Percentiles rank a stretch among this genome's conserved stretches.
Evolutionary conservation across 2,888 invertebrate genomes (phyloP).

Genomic region (Amblyjoppa fuscipennis): DNA sequence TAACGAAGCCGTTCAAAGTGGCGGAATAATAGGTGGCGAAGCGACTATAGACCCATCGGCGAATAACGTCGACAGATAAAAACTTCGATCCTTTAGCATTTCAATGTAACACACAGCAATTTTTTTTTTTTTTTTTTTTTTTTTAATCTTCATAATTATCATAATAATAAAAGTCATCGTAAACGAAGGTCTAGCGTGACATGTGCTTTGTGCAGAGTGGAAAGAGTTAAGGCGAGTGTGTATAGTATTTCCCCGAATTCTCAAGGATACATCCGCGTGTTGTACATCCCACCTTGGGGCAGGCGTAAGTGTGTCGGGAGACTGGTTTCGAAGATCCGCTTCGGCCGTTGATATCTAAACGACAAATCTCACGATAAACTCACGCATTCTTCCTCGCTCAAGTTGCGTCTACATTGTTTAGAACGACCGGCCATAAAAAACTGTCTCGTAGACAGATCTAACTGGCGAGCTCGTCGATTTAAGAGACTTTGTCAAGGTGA

Average conservation of each 20-base stretch:
- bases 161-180: constrained; percentile 11
- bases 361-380: constrained; percentile 30
- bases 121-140: too few species aligned
- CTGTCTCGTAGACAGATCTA: not conserved
- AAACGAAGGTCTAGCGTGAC: not conserved
- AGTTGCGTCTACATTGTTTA: constrained; percentile 23
- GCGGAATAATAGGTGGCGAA: not conserved
- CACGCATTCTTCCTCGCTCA: constrained; percentile 14
- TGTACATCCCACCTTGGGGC: not conserved
- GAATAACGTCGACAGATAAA: not conserved
- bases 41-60: constrained; percentile 23
- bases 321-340: constrained; percentile 55
- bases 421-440: constrained; percentile 34
- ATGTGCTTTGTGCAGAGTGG: not conserved
- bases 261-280: constrained; percentile 37
- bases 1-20: not conserved
- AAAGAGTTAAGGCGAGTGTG: constrained; percentile 16
- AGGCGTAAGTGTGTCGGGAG: constrained; percentile 4
- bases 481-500: not conserved
- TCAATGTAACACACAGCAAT: not conserved
- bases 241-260: constrained; percentile 13
- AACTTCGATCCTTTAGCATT: constrained; percentile 2
- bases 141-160: not conserved
- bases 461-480: not conserved
- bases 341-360: constrained; percentile 42